phyloP scores from a whole-genome alignment of 2,797 vertebrate species.

The Myotis pilosus region DNA sequence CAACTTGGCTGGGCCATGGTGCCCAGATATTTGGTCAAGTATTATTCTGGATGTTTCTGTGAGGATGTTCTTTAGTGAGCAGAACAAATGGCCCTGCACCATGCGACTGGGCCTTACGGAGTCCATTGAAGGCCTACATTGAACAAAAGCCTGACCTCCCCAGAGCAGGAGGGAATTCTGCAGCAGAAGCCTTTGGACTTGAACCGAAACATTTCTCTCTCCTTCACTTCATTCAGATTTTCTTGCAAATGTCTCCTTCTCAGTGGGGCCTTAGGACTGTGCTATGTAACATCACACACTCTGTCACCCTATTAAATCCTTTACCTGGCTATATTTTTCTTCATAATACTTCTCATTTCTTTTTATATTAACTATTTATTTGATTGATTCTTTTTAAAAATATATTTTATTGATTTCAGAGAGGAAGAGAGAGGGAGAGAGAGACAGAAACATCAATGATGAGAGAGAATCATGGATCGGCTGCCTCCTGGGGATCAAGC shows the following conservation, averaged over 20 bases:
- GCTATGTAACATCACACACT: fast-evolving
- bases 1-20: neutral
- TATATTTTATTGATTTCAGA: no score
- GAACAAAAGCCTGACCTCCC: neutral
- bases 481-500: no score
- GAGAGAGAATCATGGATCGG: no score
- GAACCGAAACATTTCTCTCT: neutral
- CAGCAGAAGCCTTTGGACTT: no score
- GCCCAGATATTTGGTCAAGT: neutral
- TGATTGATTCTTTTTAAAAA: neutral
- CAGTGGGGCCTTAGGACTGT: neutral
- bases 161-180: neutral
- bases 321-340: neutral
- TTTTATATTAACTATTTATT: neutral
- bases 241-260: neutral
- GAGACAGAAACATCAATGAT: no score
- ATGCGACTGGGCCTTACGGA: neutral
- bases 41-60: neutral
- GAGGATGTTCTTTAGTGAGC: neutral
- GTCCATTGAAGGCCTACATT: neutral
- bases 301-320: neutral
- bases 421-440: no score
- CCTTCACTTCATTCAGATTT: neutral
- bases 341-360: neutral
- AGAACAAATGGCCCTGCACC: neutral